Evolutionary conservation across 2,797 vertebrate species (phyloP), one percentile per base, ranked within the genome.

Genomic region (Bovichtus variegatus): DNA sequence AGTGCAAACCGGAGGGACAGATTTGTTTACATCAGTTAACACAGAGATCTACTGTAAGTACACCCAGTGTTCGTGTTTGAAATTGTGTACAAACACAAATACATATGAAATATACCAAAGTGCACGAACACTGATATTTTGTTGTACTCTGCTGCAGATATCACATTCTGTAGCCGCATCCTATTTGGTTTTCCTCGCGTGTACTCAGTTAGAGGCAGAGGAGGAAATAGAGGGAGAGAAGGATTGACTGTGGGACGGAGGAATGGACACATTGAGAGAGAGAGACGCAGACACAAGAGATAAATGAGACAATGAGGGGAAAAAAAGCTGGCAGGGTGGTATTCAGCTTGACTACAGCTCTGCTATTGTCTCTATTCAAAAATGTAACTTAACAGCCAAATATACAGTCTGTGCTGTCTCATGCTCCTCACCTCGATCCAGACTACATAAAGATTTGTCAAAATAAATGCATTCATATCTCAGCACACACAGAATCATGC

Each of bases 351-450:
- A 84, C 65, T 68, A 60, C 55, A 46, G 58, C 61, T 58, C 50
- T 53, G 62, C 64, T 55, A 66, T 67, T 74, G 67, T 76, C 67
- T 71, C 38, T 40, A 60, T 71, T 81, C 16, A 76, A 77, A 75
- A 66, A 69, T 54, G 16, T 49, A 44, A 87, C 31, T 59, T 49
- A 67, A 71, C 44, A 71, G 61, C 61, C 40, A 75, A 76, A 75
- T 58, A 68, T 71, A 81, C 21, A 51, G 29, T 43, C 11, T 70
- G 25, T 58, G 50, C 53, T 23, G 29, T 60, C 18, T 74, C 2
- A 4, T 25, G 60, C 15, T 8, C 50, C n/a, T 36, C 18, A 19
- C 27, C 15, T 67, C 27, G 6, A 40, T 63, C 27, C 38, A 54
- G 63, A 44, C 53, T 18, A 63, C 50, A 62, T 21, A 53, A 29